A percentile compares a stretch with the other conserved stretches of the same genome.
Conservation (phyloP, 2,888 invertebrate species). For the Erebia aethiops region DNA sequence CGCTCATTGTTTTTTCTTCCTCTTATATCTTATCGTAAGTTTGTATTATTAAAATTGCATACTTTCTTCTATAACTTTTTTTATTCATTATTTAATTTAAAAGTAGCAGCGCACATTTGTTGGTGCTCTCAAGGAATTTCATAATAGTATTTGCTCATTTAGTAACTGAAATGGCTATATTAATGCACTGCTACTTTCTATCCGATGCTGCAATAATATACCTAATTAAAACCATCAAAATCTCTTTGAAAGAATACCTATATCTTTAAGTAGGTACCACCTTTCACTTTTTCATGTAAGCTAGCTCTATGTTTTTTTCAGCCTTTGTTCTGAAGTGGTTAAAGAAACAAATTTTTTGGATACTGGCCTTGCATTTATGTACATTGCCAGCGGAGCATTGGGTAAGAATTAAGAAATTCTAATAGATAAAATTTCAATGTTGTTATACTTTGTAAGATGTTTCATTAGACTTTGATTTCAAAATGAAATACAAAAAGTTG, state of each 20-base stretch:
- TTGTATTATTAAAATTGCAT: constrained; percentile 24
- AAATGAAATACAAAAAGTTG: no score
- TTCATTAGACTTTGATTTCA: not conserved
- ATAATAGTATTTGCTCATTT: constrained; percentile 7
- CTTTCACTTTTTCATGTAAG: constrained; percentile 47
- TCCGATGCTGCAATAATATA: not conserved
- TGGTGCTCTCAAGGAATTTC: not conserved
- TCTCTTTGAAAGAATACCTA: not conserved
- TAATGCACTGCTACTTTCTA: constrained; percentile 11
- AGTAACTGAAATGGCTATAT: not conserved
- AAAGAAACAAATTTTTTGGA: constrained; percentile 70
- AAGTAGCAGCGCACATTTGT: not conserved
- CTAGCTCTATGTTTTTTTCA: constrained; percentile 53
- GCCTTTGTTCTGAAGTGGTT: constrained; percentile 70
- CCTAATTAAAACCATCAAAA: no score
- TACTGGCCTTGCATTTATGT: constrained; percentile 74
- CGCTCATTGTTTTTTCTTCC: constrained; percentile 63
- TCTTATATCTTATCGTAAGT: constrained; percentile 76
- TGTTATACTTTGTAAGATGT: not conserved
- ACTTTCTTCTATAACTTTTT: not conserved
- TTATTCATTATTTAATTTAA: not conserved
- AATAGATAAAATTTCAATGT: constrained; percentile 12
- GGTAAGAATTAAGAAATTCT: constrained; percentile 63
- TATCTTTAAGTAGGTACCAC: constrained; percentile 11
- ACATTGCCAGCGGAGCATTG: constrained; percentile 72